Evolutionary conservation across 1,140 invertebrate genomes (phyloP), one percentile per base, ranked within the genome.

Genomic region (Neodiprion pinetum): DNA sequence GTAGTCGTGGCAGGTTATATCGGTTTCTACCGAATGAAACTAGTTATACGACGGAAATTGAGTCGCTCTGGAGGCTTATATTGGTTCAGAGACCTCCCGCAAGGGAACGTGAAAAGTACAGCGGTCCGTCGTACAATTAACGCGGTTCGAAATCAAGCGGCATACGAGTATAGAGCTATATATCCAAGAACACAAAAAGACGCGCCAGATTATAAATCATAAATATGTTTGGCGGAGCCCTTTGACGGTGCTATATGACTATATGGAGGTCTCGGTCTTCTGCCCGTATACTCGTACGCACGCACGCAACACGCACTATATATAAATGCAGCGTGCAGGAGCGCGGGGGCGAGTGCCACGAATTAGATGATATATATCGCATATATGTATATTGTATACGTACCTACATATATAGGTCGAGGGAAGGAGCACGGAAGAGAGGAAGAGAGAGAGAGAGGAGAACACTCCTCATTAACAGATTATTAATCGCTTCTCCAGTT

Each of bases 381-480:
- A 2, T 40, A 40, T 21, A 21, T 1, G 17, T 21, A 21, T 40
- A 40, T 40, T 40, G 28, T 40, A 2, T 40, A 40, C 28, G 5
- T 4, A 40, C 28, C 1, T 47, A 49, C 7, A 14, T 17, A 48
- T 17, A 66, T 67, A 17, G 47, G 9, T 21, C 21, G 9, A 23
- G 17, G 65, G 17, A 61, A 17, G 9, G 53, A 61, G 53, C 53
- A 17, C 11, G 74, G 76, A 75, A 69, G 77, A 47, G 50, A 72
- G 77, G 50, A 70, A 75, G 71, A 28, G 75, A 73, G 70, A 72
- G 75, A 75, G 70, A 78, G 71, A 75, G 74, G 69, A 73, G 72
- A 79, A 78, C 79, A 80, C 82, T 80, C 80, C 86, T 86, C 85
- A 86, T 87, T 87, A 86, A 86, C 81, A 72, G 79, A 77, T 87